Evolutionary conservation across 2,888 invertebrate species (phyloP), one percentile per base, ranked within the genome.

Genomic region (Tinea semifulvella): DNA sequence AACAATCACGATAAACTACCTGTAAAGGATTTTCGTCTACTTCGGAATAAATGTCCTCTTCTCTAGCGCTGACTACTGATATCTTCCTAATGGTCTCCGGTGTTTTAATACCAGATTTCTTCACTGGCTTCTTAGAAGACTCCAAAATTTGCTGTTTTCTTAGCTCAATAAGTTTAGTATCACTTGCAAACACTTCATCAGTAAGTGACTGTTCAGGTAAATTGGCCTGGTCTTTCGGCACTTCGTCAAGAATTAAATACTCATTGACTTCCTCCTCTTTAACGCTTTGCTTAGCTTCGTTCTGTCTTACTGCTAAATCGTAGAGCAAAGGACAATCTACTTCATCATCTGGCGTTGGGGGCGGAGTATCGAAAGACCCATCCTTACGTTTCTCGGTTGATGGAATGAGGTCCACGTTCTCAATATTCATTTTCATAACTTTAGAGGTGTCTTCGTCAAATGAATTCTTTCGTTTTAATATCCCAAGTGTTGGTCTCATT

Each of bases 11-110:
- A 42, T 22, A 38, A 20, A 47, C 65, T 74, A 76, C 76, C 76
- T 75, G 71, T 26, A 65, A 56, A 47, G 52, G 40, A 19, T 13
- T 48, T 38, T 75, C 68, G 28, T 69, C 74, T 10, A 75, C 71
- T 58, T 76, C 77, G 1, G 71, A 67, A 53, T 79, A 77, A 46
- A 76, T 73, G 45, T 56, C 71, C 47, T 77, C 74, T 10, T 70
- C 66, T 2, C 42, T 26, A 11, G 46, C 11, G 49, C 49, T 18
- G 11, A n/a, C 7, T 13, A 11, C 18, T 20, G 44, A 46, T 31
- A 40, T 38, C 14, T 44, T 45, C 16, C 40, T 44, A 14, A 42
- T 6, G 14, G 10, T 36, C n/a, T 43, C 45, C 8, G 42, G 17
- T 10, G 27, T 27, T 31, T 22, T 35, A 20, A 44, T 11, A 4